Evolutionary conservation across 2,888 invertebrate genomes (phyloP), one percentile per base, ranked within the genome.

Genomic region (Chaetoderma sp.): DNA sequence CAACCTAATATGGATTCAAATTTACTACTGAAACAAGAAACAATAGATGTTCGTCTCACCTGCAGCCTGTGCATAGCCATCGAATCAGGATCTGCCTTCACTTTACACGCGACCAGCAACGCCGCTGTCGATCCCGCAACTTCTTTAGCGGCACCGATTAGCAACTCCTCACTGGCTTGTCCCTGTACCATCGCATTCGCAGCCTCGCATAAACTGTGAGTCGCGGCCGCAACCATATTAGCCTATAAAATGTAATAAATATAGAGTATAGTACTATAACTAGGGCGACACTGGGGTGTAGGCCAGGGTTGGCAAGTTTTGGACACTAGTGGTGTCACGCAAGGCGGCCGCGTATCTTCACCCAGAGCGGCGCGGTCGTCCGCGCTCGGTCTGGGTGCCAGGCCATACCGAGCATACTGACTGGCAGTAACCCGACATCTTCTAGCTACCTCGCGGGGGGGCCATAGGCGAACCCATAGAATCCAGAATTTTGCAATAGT

Each of bases 81-180:
- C 6, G 96, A 95, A 67, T 96, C 94, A 1, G 95, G 94, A 88
- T 98, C 98, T 0, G 98, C 97, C 87, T 98, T 98, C 64, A 99
- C 98, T 90, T 98, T 97, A 88, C 99, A 99, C 0, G 99, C 98
- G 50, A 99, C 97, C 59, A 99, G 88, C 62, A 99, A 89, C 83
- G 98, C 98, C 0, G 99, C 99, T 0, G 99, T 99, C 1, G 96
- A 95, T 57, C 95, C 94, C 5, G 99, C 98, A 8, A 99, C 88
- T 73, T 88, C 88, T 78, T 97, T 93, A 2, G 98, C 98, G 21
- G 97, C 93, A 0, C 97, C 96, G 73, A 98, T 96, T 30, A 99
- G 90, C 83, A 97, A 93, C 87, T 99, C 98, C 87, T 99, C 98
- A 16, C 86, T 86, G 47, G 86, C 86, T 36, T 86, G 86, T 28